A percentile compares a stretch with the other conserved stretches of the same genome.
These are phyloP conservation scores for Thera obeliscata DNA, from an alignment of 2,888 invertebrate genomes.

Conservation along the genomic window DNA sequence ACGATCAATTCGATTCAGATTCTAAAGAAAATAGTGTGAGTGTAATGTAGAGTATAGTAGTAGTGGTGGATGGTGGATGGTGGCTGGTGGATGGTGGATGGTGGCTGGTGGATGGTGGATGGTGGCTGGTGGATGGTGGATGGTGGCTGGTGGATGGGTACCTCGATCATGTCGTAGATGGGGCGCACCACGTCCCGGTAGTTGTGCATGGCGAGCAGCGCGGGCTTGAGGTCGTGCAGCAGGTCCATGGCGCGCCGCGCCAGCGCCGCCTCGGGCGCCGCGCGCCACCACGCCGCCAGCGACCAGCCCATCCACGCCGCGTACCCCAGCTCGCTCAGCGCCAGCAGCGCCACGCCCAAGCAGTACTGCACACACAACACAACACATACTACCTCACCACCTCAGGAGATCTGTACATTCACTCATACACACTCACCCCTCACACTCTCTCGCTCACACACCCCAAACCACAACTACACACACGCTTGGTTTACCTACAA, in stretches of 20 bases:
- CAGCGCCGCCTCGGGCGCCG: conserved; percentile 74
- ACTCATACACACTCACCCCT: too few species aligned
- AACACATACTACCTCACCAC: too few species aligned
- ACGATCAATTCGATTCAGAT: too few species aligned
- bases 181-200: conserved; percentile 73
- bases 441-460: too few species aligned
- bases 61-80: too few species aligned
- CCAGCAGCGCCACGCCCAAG: conserved; percentile 69
- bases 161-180: conserved; percentile 77
- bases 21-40: too few species aligned
- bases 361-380: conserved; percentile 56
- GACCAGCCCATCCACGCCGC: conserved; percentile 78
- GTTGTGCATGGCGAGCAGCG: conserved; percentile 73
- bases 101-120: background rate
- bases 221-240: conserved; percentile 78
- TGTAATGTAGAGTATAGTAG: too few species aligned
- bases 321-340: conserved; percentile 73
- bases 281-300: conserved; percentile 75
- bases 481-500: too few species aligned
- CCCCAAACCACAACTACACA: too few species aligned
- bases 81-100: too few species aligned
- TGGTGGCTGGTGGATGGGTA: conserved; percentile 31
- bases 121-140: background rate
- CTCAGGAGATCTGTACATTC: too few species aligned
- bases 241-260: conserved; percentile 74